Conservation (phyloP, 2,888 invertebrate genomes). For the Meteorus cinctellus region DNA sequence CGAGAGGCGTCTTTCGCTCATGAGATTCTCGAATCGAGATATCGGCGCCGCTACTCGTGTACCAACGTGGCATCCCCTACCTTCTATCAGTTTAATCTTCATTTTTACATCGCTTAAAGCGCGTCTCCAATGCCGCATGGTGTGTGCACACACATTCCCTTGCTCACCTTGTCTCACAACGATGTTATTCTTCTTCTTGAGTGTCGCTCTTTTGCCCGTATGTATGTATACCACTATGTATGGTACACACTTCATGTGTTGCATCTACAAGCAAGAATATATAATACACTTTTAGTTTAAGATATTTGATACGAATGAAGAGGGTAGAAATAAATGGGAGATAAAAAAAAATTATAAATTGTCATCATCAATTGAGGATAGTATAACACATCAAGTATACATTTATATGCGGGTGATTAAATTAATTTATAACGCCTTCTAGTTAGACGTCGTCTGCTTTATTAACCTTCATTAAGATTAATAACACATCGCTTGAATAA, state of each 20-base stretch:
- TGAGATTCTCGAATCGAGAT: slow-evolving; percentile 60
- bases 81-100: slow-evolving; percentile 53
- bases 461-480: slow-evolving; percentile 54
- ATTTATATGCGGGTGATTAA: slow-evolving; percentile 50
- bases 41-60: slow-evolving; percentile 61
- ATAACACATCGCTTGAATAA: slow-evolving; percentile 38
- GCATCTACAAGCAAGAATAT: not conserved
- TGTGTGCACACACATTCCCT: slow-evolving; percentile 18
- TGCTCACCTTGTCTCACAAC: slow-evolving; percentile 32
- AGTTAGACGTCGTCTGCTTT: slow-evolving; percentile 30
- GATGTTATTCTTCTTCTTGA: slow-evolving; percentile 32
- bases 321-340: not conserved
- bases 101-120: slow-evolving; percentile 50
- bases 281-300: not conserved
- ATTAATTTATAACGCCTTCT: slow-evolving; percentile 58
- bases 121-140: slow-evolving; percentile 28
- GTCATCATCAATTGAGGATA: slow-evolving; percentile 33
- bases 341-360: slow-evolving; percentile 12
- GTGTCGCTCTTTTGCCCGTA: slow-evolving; percentile 14
- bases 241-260: slow-evolving; percentile 19
- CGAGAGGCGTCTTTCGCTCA: slow-evolving; percentile 41
- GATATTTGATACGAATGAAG: not conserved
- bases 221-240: slow-evolving; percentile 10
- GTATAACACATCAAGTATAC: slow-evolving; percentile 31
- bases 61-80: slow-evolving; percentile 47